Conservation (phyloP, 2,113 vertebrate genomes). For the Seriola rivoliana region DNA sequence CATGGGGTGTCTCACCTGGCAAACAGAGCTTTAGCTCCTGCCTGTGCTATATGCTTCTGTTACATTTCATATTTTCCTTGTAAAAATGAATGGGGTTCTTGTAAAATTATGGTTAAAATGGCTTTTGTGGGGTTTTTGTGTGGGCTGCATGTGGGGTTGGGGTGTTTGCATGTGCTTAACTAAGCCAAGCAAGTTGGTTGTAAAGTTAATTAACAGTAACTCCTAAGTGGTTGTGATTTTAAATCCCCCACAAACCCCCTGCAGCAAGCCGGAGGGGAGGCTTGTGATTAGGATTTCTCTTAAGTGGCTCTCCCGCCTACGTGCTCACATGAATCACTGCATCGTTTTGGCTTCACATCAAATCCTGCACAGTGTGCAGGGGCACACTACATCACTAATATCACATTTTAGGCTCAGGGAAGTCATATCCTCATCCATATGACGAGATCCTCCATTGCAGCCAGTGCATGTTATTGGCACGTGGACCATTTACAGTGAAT, state of each 20-base stretch:
- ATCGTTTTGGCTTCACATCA: conserved; percentile 52
- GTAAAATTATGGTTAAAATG: conserved; percentile 13
- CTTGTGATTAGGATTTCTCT: conserved; percentile 68
- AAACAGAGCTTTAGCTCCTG: background rate
- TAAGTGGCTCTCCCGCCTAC: conserved; percentile 59
- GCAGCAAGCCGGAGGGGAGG: conserved; percentile 51
- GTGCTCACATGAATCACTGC: conserved; percentile 55
- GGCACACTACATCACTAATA: conserved; percentile 31
- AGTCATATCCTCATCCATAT: conserved; percentile 18
- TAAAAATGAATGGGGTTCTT: background rate
- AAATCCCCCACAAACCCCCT: conserved; percentile 54
- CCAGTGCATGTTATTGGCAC: conserved; percentile 5
- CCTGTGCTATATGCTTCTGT: background rate
- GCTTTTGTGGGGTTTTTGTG: conserved; percentile 9
- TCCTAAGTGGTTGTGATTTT: conserved; percentile 61
- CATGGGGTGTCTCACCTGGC: background rate
- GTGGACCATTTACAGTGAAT: conserved; percentile 5
- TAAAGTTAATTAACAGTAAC: conserved; percentile 67
- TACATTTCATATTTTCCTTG: background rate
- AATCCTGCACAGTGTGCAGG: conserved; percentile 15
- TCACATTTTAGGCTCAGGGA: conserved; percentile 17
- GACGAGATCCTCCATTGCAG: conserved; percentile 2
- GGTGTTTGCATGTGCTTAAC: conserved; percentile 44
- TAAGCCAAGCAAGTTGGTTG: conserved; percentile 49
- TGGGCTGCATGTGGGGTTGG: background rate